Conservation (phyloP, 2,113 vertebrate genomes). For the Corvus hawaiiensis region DNA sequence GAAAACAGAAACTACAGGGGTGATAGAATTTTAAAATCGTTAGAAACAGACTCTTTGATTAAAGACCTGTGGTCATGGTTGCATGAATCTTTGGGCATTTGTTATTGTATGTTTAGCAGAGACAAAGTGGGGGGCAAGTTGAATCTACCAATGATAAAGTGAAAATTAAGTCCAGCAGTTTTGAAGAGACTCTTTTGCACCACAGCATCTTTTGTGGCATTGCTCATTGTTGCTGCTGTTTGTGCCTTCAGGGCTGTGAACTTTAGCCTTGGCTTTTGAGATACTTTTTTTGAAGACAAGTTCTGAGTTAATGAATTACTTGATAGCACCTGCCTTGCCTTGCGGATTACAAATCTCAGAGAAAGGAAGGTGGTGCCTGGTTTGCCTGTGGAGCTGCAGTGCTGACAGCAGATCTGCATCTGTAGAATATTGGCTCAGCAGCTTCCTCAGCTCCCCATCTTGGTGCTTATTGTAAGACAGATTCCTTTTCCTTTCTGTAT, state of each 20-base stretch:
- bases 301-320: not conserved
- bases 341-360: not conserved
- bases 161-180: not conserved
- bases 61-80: not conserved
- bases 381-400: not conserved
- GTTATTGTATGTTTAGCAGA: not conserved
- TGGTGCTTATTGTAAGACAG: not conserved
- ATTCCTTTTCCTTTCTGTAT: not conserved
- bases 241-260: not conserved
- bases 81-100: not conserved
- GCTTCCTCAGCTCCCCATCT: not conserved
- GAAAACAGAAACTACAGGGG: not conserved
- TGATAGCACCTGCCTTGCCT: not conserved
- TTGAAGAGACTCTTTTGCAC: not conserved
- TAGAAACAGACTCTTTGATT: not conserved
- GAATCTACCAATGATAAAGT: not conserved
- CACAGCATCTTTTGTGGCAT: not conserved
- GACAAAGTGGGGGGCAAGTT: not conserved
- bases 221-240: not conserved
- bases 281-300: not conserved
- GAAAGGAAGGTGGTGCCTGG: not conserved
- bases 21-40: not conserved
- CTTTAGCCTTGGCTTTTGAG: not conserved
- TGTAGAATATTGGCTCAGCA: not conserved
- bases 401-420: not conserved